phyloP scores from a whole-genome alignment of 2,113 vertebrate species.

The Corythornis vintsioides region DNA sequence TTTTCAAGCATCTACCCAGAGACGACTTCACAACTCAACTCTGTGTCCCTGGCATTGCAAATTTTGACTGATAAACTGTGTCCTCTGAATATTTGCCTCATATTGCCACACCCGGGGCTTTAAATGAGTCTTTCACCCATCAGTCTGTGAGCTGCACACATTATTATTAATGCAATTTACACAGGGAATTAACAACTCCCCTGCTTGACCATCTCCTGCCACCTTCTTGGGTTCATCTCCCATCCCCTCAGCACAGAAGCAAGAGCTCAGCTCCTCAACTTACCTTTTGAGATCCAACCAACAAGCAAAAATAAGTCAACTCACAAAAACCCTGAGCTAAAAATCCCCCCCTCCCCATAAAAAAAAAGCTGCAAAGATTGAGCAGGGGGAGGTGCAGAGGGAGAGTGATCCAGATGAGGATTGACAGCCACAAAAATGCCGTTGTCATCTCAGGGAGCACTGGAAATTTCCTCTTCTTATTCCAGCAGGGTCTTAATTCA shows the following conservation, averaged over 20 bases:
- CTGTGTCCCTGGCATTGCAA: background rate
- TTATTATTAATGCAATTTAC: background rate
- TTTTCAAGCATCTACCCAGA: background rate
- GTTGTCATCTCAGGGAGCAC: background rate
- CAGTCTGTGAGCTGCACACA: background rate
- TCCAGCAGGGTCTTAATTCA: background rate
- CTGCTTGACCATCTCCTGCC: background rate
- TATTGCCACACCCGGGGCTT: fast-evolving
- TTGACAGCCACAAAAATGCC: background rate
- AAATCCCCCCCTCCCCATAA: background rate
- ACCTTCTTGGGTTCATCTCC: background rate
- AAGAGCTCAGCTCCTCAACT: background rate
- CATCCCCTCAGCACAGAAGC: background rate
- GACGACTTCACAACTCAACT: background rate
- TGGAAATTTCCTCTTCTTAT: background rate
- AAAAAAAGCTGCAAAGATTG: background rate
- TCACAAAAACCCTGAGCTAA: background rate
- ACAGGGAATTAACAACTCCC: no score
- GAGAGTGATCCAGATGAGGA: background rate
- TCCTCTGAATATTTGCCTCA: background rate
- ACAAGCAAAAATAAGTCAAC: fast-evolving
- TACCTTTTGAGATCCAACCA: background rate
- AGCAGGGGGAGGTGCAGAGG: background rate
- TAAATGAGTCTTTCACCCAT: background rate
- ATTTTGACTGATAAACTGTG: background rate